phyloP scores from a whole-genome alignment of 2,113 vertebrate genomes.

The Urocynchramus pylzowi region DNA sequence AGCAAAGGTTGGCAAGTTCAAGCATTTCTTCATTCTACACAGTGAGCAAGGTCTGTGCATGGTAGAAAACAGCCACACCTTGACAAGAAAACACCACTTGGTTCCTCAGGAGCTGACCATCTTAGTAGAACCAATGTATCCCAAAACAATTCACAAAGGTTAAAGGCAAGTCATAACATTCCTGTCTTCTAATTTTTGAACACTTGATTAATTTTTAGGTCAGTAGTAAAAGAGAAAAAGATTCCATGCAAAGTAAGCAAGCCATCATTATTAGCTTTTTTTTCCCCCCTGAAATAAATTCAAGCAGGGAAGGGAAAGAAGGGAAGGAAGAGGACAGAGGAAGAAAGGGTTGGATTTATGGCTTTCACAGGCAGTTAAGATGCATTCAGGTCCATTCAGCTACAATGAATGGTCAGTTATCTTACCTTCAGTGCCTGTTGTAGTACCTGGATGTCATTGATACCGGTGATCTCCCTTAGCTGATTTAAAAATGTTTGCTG shows the following conservation, averaged over 20 bases:
- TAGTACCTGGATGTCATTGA: slow-evolving; percentile 92
- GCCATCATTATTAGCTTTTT: not conserved
- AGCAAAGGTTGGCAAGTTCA: not conserved
- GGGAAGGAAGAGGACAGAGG: not conserved
- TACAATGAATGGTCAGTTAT: not conserved
- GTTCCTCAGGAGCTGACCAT: not conserved
- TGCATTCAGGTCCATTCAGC: not conserved
- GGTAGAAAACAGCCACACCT: not conserved
- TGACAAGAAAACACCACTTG: not conserved
- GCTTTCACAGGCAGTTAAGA: not conserved
- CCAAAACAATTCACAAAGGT: not conserved
- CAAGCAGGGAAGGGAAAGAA: not conserved
- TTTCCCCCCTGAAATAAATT: accelerated
- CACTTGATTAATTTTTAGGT: not conserved
- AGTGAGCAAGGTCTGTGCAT: not conserved
- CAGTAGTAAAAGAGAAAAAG: not conserved
- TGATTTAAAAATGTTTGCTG: slow-evolving; percentile 98
- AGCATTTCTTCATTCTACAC: not conserved
- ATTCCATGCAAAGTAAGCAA: not conserved
- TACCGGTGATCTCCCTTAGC: slow-evolving; percentile 94
- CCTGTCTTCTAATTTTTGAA: not conserved
- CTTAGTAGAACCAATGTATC: not conserved
- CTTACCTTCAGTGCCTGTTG: slow-evolving; percentile 96
- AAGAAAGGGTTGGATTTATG: not conserved
- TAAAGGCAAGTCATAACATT: not conserved